phyloP scores from a whole-genome alignment of 2,797 vertebrate species.

The Gymnothorax reevesii region DNA sequence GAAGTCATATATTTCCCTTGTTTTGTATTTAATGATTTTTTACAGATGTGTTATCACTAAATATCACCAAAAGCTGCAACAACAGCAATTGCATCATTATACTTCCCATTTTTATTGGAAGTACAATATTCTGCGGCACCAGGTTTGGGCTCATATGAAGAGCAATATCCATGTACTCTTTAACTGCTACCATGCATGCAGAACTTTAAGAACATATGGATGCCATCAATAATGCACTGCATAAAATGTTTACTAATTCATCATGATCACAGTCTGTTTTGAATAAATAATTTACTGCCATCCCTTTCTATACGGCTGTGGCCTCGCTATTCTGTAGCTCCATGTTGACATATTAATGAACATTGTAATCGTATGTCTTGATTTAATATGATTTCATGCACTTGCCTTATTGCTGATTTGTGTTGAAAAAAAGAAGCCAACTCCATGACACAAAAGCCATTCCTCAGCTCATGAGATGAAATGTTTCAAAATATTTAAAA shows the following conservation, averaged over 20 bases:
- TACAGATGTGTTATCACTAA: too few species aligned
- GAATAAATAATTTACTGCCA: constrained; percentile 36
- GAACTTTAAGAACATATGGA: not conserved
- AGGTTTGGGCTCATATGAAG: not conserved
- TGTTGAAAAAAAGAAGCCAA: not conserved
- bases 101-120: too few species aligned
- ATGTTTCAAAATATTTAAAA: too few species aligned
- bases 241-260: constrained; percentile 29
- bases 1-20: too few species aligned
- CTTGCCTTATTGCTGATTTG: not conserved
- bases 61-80: too few species aligned
- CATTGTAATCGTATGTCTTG: not conserved
- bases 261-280: not conserved
- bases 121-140: not conserved
- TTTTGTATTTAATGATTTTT: too few species aligned
- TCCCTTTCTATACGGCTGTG: not conserved
- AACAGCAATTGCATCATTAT: too few species aligned
- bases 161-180: not conserved
- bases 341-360: not conserved
- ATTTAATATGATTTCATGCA: not conserved
- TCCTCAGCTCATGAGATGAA: too few species aligned
- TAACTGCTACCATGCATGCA: not conserved
- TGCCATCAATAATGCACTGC: constrained; percentile 1
- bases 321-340: not conserved
- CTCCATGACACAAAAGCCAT: not conserved